These are phyloP conservation scores for Labeo catla DNA, from an alignment of 2,113 vertebrate species.

Conservation along the genomic window DNA sequence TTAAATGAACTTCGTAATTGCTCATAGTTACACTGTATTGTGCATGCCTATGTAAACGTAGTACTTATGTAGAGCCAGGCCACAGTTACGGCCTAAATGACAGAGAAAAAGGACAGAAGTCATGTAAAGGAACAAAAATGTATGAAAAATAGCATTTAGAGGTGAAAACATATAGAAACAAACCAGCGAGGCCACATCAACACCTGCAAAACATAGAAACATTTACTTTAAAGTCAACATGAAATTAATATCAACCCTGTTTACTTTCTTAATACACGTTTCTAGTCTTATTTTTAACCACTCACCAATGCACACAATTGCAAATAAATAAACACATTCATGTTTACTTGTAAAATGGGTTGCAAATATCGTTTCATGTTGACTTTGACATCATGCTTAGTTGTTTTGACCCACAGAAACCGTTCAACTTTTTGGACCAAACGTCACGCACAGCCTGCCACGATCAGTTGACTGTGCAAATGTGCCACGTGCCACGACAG, in stretches of 20 bases:
- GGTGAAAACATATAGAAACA: background rate
- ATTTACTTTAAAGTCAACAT: background rate
- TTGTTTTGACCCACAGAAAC: slow-evolving; percentile 16
- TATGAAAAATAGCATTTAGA: background rate
- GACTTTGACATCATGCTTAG: background rate
- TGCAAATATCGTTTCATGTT: background rate
- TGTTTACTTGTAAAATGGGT: background rate
- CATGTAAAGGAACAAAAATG: slow-evolving; percentile 10
- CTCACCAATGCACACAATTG: background rate
- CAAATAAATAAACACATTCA: background rate
- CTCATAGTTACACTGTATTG: slow-evolving; percentile 37
- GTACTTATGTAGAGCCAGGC: slow-evolving; percentile 22
- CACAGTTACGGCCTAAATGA: background rate
- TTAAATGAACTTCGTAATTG: slow-evolving; percentile 32
- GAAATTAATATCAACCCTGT: background rate
- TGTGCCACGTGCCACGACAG: background rate
- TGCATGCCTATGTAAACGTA: slow-evolving; percentile 36
- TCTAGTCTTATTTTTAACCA: background rate
- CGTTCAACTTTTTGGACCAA: slow-evolving; percentile 22
- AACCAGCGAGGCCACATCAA: background rate
- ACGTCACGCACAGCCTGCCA: background rate
- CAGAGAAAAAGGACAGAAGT: background rate
- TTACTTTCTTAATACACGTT: background rate
- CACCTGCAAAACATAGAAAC: background rate
- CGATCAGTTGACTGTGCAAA: background rate